phyloP scores from a whole-genome alignment of 2,113 vertebrate genomes.

The Beaufortia kweichowensis region DNA sequence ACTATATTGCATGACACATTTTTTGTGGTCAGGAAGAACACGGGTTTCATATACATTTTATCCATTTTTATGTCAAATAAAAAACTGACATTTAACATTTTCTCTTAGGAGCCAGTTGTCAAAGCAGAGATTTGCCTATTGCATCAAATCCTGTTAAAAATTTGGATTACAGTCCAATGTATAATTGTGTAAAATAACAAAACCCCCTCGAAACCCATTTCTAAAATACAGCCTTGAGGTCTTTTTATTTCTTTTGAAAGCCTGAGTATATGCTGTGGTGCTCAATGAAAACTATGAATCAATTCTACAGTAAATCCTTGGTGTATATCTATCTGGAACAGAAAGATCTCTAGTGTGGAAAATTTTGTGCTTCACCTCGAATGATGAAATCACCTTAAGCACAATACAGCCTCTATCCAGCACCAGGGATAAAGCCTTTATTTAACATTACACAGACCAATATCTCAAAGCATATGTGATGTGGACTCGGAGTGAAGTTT shows the following conservation, averaged over 20 bases:
- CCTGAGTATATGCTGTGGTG: neutral
- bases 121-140: too few relatives aligned
- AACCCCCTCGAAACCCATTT: neutral
- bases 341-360: constrained; percentile 64
- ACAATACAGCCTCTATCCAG: constrained; percentile 62
- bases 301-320: neutral
- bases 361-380: constrained; percentile 60
- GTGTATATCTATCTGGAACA: constrained; percentile 14
- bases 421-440: constrained; percentile 66
- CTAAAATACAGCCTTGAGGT: constrained; percentile 1
- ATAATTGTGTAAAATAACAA: too few relatives aligned
- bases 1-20: too few relatives aligned
- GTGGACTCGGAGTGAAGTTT: constrained; percentile 56
- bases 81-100: too few relatives aligned
- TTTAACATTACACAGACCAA: constrained; percentile 55
- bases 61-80: too few relatives aligned
- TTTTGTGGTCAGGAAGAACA: too few relatives aligned
- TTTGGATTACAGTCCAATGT: too few relatives aligned
- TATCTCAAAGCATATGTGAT: constrained; percentile 1
- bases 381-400: constrained; percentile 75
- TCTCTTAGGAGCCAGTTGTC: too few relatives aligned
- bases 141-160: too few relatives aligned
- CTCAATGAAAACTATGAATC: neutral
- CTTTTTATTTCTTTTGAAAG: constrained; percentile 1
- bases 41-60: too few relatives aligned